Percentiles rank a stretch among this genome's conserved stretches.
phyloP scores from a whole-genome alignment of 2,888 invertebrate genomes.

The Philonicus albiceps region DNA sequence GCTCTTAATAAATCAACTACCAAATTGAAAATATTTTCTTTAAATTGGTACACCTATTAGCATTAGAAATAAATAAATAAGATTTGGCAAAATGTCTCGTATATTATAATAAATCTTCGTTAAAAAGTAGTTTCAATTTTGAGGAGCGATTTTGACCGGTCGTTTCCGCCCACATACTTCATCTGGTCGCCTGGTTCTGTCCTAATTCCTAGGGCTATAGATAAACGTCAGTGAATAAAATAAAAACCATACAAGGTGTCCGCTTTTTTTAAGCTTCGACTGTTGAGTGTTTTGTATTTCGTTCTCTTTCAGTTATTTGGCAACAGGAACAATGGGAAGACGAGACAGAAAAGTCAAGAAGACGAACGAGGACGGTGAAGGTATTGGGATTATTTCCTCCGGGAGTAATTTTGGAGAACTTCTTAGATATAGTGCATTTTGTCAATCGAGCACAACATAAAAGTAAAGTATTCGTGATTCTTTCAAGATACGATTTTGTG shows the following conservation, averaged over 20 bases:
- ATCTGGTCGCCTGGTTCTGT: too few relatives aligned
- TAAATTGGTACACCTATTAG: too few relatives aligned
- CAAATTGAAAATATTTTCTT: too few relatives aligned
- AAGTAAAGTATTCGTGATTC: neutral
- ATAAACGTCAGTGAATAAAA: neutral
- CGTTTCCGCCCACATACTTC: too few relatives aligned
- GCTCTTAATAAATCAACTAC: too few relatives aligned
- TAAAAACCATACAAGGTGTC: neutral
- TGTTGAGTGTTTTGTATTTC: constrained; percentile 6
- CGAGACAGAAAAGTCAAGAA: constrained; percentile 27
- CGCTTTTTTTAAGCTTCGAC: neutral
- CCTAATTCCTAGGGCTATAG: neutral
- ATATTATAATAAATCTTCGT: too few relatives aligned
- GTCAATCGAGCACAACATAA: constrained; percentile 1
- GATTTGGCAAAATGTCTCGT: too few relatives aligned
- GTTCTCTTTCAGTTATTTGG: constrained; percentile 13
- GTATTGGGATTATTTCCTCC: constrained; percentile 33
- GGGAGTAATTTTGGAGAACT: neutral
- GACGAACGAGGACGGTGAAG: constrained; percentile 14
- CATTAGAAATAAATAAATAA: too few relatives aligned
- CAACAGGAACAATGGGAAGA: constrained; percentile 6
- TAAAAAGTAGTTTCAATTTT: too few relatives aligned
- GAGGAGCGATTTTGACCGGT: too few relatives aligned
- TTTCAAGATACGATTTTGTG: neutral
- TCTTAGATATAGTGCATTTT: neutral